phyloP scores from a whole-genome alignment of 2,797 vertebrate species.

The Lepilemur ruficaudatus region DNA sequence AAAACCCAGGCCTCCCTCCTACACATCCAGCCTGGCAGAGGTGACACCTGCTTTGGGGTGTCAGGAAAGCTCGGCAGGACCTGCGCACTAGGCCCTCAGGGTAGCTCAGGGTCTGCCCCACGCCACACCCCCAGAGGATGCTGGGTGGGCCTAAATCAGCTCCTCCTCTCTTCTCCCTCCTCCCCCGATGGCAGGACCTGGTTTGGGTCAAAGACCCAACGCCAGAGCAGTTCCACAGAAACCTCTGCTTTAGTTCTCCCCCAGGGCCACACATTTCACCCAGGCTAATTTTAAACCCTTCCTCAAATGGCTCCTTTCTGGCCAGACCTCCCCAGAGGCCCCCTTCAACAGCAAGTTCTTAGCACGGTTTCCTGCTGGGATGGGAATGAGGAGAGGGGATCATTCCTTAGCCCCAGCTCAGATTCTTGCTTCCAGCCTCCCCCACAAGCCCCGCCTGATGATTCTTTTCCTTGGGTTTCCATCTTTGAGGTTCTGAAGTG shows the following conservation, averaged over 20 bases:
- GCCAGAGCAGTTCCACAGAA: background rate
- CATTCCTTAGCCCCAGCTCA: background rate
- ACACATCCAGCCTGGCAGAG: background rate
- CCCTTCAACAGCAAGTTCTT: conserved; percentile 67
- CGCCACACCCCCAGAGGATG: background rate
- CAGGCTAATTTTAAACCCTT: conserved; percentile 71
- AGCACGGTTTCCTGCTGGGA: conserved; percentile 49
- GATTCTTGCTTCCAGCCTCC: background rate
- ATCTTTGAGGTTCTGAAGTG: background rate
- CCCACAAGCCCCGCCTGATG: background rate
- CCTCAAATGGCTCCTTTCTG: conserved; percentile 53
- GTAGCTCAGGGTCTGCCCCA: background rate
- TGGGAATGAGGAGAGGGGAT: background rate
- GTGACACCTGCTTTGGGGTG: background rate
- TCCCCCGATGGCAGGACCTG: background rate
- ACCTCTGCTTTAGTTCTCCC: conserved; percentile 20
- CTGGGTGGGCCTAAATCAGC: background rate
- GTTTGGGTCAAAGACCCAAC: background rate
- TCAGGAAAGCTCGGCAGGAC: background rate
- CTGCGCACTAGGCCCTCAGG: background rate
- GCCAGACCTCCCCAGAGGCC: conserved; percentile 57
- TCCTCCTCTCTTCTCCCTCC: too few species aligned
- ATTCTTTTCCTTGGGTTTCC: background rate
- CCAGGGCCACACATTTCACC: conserved; percentile 21
- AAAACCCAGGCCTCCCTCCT: background rate